Evolutionary conservation across 2,797 vertebrate species (phyloP), one percentile per base, ranked within the genome.

Genomic region (Podarcis siculus): DNA sequence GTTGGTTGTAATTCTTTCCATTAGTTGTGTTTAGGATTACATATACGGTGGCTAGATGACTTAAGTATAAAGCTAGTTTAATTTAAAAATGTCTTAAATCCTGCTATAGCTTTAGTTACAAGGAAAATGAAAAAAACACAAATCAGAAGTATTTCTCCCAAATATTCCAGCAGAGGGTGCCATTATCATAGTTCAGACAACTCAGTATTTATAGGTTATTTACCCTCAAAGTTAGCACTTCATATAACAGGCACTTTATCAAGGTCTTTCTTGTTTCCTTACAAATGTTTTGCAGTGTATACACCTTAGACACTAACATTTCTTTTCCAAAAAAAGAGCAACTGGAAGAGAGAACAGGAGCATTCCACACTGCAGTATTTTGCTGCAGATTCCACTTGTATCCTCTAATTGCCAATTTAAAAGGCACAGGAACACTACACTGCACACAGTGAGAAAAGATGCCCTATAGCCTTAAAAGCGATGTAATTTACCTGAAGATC

Each of bases 401-500:
- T 73, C n/a, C 58, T 13, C 64, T 25, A 32, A 87, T 12, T 42
- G 6, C 79, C 23, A 66, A 45, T 58, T 17, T 19, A 61, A 10
- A 83, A 3, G 32, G 13, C 19, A n/a, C 7, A 77, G 21, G 27
- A 78, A 42, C 35, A 25, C 10, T 27, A 37, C n/a, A 55, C 25
- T 64, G 23, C 30, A 79, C 39, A 79, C 8, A 77, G 13, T 82
- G 61, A 79, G 35, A 35, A 27, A 73, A 49, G 9, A 86, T 45
- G 19, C 30, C 9, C 13, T 58, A 32, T 12, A 88, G 66, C 21
- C 32, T 32, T 10, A 37, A 19, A 85, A 76, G 35, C 8, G 42
- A 9, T 58, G 3, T 82, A 37, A 89, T 82, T 49, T 89, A 89
- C 88, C 88, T 98, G 98, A 72, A 99, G 97, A 94, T 99, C 99